Evolutionary conservation across 30 jellyfish, hydroid and myxozoan genomes (phyloP).

Genomic region (Aurelia aurita): DNA sequence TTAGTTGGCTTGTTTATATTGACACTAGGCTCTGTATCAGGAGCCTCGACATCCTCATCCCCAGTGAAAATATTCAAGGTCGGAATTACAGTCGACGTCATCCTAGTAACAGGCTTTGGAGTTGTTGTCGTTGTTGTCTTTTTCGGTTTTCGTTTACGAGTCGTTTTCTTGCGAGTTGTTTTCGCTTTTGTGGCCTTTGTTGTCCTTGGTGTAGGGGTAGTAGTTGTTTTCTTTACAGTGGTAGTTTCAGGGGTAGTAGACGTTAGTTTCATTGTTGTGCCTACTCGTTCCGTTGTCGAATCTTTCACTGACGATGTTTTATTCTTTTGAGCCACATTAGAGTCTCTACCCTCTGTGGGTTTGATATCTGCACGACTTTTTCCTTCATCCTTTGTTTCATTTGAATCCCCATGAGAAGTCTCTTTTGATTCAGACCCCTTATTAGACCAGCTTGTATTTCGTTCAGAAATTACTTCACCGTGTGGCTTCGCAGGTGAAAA

Average conservation of each 20-base stretch:
- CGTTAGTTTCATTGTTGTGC: slow-evolving; percentile 5
- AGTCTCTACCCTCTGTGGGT: no score
- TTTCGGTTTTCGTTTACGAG: slow-evolving; percentile 9
- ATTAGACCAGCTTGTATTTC: slow-evolving; percentile 32
- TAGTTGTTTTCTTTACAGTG: slow-evolving; percentile 13
- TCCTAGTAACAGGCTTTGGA: not conserved
- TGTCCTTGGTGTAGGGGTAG: slow-evolving; percentile 23
- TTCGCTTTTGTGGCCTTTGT: slow-evolving; percentile 37
- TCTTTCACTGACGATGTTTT: slow-evolving; percentile 11
- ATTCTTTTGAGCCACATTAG: not conserved
- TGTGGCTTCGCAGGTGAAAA: not conserved
- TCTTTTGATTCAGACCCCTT: not conserved
- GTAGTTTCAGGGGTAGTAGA: slow-evolving; percentile 36
- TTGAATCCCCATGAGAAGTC: not conserved
- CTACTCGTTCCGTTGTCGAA: slow-evolving; percentile 25
- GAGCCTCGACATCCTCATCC: slow-evolving; percentile 80
- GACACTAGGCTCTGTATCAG: slow-evolving; percentile 18
- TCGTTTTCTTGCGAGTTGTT: slow-evolving; percentile 27
- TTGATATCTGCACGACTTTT: no score
- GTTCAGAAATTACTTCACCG: slow-evolving; percentile 35
- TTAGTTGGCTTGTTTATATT: not conserved
- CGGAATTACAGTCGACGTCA: slow-evolving; percentile 72
- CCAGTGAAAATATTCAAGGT: slow-evolving; percentile 86
- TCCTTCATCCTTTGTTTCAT: no score
- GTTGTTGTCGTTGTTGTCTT: slow-evolving; percentile 28